Conservation (phyloP, 2,797 vertebrate species). For the Psittacula echo region DNA sequence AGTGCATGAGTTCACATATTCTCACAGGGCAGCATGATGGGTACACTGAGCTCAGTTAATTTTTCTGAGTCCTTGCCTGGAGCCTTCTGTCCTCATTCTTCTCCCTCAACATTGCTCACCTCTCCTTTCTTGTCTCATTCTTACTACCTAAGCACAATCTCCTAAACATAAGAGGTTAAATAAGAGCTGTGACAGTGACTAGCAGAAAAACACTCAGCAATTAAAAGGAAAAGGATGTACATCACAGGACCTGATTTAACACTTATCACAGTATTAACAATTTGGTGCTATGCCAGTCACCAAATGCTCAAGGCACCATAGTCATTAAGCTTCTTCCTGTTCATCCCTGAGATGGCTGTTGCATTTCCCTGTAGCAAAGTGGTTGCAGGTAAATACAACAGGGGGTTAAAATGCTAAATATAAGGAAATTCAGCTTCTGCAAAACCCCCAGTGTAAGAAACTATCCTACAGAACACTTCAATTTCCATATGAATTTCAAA, state of each 20-base stretch:
- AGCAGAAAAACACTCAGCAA: background rate
- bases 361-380: background rate
- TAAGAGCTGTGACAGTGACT: background rate
- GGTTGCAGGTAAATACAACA: background rate
- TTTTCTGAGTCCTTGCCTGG: background rate
- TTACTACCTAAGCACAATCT: background rate
- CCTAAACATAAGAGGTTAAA: background rate
- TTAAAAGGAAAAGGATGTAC: background rate
- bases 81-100: background rate
- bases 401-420: conserved; percentile 3
- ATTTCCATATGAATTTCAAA: conserved; percentile 47
- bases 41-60: background rate
- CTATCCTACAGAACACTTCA: background rate
- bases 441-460: conserved; percentile 8
- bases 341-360: background rate
- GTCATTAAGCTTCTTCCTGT: fast-evolving
- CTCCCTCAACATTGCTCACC: background rate
- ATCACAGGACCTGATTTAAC: background rate
- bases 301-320: background rate
- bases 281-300: background rate
- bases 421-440: background rate
- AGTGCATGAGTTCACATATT: background rate
- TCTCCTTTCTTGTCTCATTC: background rate
- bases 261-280: background rate
- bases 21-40: background rate